These are phyloP conservation scores for Himalopsyche tibetana DNA, from an alignment of 2,888 invertebrate species.

Conservation along the genomic window DNA sequence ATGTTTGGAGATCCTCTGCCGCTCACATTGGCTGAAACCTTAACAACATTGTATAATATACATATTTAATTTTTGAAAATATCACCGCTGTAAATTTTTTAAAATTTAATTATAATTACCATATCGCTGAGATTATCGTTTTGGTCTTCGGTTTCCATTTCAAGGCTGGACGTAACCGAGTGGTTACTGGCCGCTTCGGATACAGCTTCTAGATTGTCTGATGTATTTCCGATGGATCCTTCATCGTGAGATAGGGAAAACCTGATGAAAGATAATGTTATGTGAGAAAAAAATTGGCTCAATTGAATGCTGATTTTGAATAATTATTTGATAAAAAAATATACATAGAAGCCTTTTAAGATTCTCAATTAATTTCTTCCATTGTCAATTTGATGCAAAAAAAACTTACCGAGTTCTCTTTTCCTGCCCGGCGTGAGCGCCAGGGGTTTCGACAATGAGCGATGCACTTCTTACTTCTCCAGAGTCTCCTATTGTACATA, in stretches of 20 bases:
- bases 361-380: neutral
- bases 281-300: neutral
- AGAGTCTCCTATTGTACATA: neutral
- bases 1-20: constrained; percentile 96
- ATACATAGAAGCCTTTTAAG: neutral
- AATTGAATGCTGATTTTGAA: neutral
- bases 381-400: neutral
- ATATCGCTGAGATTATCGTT: constrained; percentile 97
- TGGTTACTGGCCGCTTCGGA: constrained; percentile 97
- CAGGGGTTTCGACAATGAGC: neutral
- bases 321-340: too few species aligned
- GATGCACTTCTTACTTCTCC: neutral
- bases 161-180: constrained; percentile 93
- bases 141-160: constrained; percentile 90
- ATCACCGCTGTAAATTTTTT: too few species aligned
- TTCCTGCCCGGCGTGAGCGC: constrained; percentile 70
- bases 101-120: constrained; percentile 75
- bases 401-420: constrained; percentile 76
- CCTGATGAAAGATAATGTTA: constrained; percentile 67
- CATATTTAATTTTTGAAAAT: too few species aligned
- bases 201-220: constrained; percentile 95
- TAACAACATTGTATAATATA: neutral
- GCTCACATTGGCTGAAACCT: constrained; percentile 92
- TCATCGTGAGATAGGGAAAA: constrained; percentile 94
- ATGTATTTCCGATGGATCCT: constrained; percentile 93